phyloP scores from a whole-genome alignment of 2,797 vertebrate species.

The Protosalanx chinensis region DNA sequence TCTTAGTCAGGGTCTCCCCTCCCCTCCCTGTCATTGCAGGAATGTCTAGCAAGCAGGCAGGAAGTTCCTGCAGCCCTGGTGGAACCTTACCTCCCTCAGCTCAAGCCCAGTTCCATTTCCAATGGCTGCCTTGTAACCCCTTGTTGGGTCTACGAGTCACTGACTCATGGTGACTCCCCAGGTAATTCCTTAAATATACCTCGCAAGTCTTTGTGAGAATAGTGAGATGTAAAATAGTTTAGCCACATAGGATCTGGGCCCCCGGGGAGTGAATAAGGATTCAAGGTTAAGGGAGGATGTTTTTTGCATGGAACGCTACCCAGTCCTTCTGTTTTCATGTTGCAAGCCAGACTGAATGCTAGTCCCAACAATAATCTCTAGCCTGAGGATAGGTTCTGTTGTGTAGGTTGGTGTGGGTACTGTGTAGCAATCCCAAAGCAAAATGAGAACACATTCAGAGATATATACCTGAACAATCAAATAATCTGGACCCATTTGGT shows the following conservation, averaged over 20 bases:
- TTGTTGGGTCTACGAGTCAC: too few species aligned
- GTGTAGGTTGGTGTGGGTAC: background rate
- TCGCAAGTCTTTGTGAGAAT: background rate
- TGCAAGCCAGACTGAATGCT: background rate
- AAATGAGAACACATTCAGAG: background rate
- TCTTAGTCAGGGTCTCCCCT: conserved; percentile 5
- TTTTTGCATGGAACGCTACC: background rate
- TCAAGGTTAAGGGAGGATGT: background rate
- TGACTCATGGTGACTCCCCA: background rate
- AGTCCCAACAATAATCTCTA: background rate
- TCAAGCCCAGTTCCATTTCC: background rate
- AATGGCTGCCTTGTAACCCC: background rate
- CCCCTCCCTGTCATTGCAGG: conserved; percentile 9
- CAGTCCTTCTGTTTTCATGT: background rate
- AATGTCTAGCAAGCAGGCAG: conserved; percentile 6
- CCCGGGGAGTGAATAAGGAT: background rate
- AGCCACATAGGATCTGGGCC: background rate
- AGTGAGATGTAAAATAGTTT: background rate
- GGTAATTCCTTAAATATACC: background rate
- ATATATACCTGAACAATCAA: background rate
- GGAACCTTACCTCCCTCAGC: background rate
- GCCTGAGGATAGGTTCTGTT: background rate
- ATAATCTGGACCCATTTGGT: background rate
- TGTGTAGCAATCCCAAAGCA: background rate
- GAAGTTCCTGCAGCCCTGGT: conserved; percentile 1